phyloP scores from a whole-genome alignment of 2,888 invertebrate species.

The Mythimna ferrago region DNA sequence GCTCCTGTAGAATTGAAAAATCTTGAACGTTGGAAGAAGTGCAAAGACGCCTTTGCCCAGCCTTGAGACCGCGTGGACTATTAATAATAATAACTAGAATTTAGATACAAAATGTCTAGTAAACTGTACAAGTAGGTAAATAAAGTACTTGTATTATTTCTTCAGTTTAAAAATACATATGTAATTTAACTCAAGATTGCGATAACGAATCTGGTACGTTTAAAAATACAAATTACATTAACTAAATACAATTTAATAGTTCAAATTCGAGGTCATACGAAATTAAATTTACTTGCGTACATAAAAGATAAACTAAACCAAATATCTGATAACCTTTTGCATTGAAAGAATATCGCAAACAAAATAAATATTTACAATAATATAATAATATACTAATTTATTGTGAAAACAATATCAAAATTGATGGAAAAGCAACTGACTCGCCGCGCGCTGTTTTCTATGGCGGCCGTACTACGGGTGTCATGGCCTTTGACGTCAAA shows the following conservation, averaged over 20 bases:
- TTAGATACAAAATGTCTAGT: background rate
- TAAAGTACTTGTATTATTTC: background rate
- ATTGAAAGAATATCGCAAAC: constrained; percentile 7
- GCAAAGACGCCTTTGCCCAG: too few species aligned
- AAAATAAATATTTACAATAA: background rate
- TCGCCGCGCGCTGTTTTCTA: too few species aligned
- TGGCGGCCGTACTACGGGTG: too few species aligned
- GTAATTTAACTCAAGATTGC: background rate
- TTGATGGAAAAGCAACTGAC: too few species aligned
- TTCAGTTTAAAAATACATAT: background rate
- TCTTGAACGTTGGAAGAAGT: too few species aligned
- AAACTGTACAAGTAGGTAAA: background rate
- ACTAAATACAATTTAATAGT: constrained; percentile 16
- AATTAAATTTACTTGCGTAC: constrained; percentile 36
- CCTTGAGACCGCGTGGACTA: too few species aligned
- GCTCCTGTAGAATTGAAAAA: too few species aligned
- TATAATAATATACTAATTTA: too few species aligned
- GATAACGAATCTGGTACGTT: constrained; percentile 6
- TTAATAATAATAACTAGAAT: too few species aligned
- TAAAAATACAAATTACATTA: constrained; percentile 11
- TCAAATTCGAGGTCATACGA: constrained; percentile 6
- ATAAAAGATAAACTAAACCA: constrained; percentile 30
- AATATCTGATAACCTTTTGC: constrained; percentile 44
- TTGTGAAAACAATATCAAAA: too few species aligned
- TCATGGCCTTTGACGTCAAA: too few species aligned